Evolutionary conservation across 1,140 invertebrate genomes (phyloP).

Genomic region (Drosophila suzukii): DNA sequence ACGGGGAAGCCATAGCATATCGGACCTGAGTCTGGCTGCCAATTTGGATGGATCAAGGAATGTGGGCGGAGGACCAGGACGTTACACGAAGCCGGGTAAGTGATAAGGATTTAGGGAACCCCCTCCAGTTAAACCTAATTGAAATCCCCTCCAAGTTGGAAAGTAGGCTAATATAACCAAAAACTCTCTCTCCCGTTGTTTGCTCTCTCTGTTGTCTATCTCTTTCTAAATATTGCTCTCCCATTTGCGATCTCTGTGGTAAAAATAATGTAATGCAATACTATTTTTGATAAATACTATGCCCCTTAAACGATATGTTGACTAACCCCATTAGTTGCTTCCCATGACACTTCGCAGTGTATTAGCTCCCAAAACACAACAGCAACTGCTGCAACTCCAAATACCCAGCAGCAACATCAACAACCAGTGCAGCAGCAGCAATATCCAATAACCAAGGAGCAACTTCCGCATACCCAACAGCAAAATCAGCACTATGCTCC

Average conservation of each 20-base stretch:
- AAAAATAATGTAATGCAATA: conserved; percentile 47
- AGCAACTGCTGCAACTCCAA: conserved; percentile 10
- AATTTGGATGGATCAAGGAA: conserved; percentile 84
- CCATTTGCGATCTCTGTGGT: conserved; percentile 52
- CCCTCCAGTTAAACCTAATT: neutral
- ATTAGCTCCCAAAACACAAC: conserved; percentile 52
- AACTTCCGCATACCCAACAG: conserved; percentile 12
- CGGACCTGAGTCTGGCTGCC: conserved; percentile 87
- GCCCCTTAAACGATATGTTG: conserved; percentile 21
- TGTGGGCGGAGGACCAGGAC: conserved; percentile 54
- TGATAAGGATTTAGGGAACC: neutral
- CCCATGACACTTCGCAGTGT: conserved; percentile 72
- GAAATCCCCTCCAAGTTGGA: conserved; percentile 9
- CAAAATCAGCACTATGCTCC: conserved; percentile 25
- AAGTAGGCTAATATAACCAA: conserved; percentile 59
- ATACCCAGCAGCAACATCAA: conserved; percentile 14
- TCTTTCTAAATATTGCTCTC: conserved; percentile 54
- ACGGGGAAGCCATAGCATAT: conserved; percentile 93
- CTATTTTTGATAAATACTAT: neutral
- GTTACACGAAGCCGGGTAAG: conserved; percentile 81
- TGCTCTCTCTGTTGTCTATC: conserved; percentile 53
- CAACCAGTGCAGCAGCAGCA: conserved; percentile 28
- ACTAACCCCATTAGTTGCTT: conserved; percentile 73
- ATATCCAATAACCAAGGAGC: conserved; percentile 7
- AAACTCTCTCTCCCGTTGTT: conserved; percentile 54